Evolutionary conservation across 1,140 invertebrate species (phyloP), one percentile per base, ranked within the genome.

Genomic region (Brachionus rotundiformis): DNA sequence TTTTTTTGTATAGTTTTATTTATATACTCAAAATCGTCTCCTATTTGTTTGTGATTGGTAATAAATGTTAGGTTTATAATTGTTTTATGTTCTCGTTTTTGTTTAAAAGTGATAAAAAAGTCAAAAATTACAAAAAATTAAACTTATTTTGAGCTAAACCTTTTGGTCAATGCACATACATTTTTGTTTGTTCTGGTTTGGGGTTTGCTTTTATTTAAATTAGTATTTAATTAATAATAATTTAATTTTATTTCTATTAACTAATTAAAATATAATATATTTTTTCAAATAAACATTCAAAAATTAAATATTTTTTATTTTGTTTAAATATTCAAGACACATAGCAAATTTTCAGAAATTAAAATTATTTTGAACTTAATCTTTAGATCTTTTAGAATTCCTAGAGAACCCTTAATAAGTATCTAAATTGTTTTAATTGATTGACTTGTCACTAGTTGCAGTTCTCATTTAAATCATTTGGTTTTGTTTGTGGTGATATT

Each of bases 1-100:
- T 73, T 73, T 73, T 73, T 73, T 41, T 73, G 68, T 73, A 73
- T 25, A 73, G 68, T 44, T 73, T 47, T 73, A 73, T 73, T 73
- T 73, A 73, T 73, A 44, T 16, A 54, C 47, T 54, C 44, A 73
- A 44, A 44, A 39, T 44, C 39, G 36, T 73, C 11, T 73, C 68
- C 68, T 73, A 44, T 73, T 29, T 73, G 36, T 73, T 73, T 41
- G 7, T 73, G 47, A 54, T 68, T 41, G 29, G 27, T 27, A 16
- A 1, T 29, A 0, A 13, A 33, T 63, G 61, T 63, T 29, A 63
- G 29, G 29, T 68, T 68, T 68, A n/a, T n/a, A 36, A 68, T 36
- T 36, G 16, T 68, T 36, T n/a, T 68, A 2, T 68, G 63, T 68
- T 19, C 36, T 33, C 36, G 63, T 33, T 68, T 68, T 33, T n/a